Conservation (phyloP, 2,888 invertebrate genomes). For the Drosophila flavopinicola region DNA sequence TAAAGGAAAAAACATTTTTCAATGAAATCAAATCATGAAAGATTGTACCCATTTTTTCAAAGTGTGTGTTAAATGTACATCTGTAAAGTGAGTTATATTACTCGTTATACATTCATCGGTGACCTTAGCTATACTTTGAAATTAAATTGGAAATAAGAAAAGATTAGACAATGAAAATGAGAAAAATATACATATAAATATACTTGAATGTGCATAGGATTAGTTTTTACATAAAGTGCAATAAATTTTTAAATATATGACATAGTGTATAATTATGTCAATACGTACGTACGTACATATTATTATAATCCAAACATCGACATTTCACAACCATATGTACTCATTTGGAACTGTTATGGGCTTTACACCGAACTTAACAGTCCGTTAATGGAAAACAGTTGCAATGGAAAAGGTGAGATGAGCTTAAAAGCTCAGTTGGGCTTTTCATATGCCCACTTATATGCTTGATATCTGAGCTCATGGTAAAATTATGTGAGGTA, state of each 20-base stretch:
- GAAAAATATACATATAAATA: neutral
- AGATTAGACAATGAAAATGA: neutral
- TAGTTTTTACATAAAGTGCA: conserved; percentile 38
- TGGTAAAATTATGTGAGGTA: no score
- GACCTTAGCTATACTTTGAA: neutral
- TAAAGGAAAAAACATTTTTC: neutral
- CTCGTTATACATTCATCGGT: neutral
- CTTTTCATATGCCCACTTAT: no score
- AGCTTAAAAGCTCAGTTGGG: no score
- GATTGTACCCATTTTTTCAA: neutral
- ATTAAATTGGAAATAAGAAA: neutral
- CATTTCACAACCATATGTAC: no score
- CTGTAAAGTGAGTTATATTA: neutral
- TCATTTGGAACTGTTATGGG: no score
- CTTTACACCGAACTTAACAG: no score
- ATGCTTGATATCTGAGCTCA: no score
- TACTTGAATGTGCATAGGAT: conserved; percentile 4
- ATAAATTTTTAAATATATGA: conserved; percentile 26
- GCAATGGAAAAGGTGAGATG: no score
- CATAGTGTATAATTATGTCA: neutral
- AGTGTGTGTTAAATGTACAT: neutral
- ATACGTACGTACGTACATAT: neutral
- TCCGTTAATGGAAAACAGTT: no score
- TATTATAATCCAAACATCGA: neutral
- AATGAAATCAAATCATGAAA: no score